Conservation (phyloP, 2,797 vertebrate species). For the Valencia hispanica region DNA sequence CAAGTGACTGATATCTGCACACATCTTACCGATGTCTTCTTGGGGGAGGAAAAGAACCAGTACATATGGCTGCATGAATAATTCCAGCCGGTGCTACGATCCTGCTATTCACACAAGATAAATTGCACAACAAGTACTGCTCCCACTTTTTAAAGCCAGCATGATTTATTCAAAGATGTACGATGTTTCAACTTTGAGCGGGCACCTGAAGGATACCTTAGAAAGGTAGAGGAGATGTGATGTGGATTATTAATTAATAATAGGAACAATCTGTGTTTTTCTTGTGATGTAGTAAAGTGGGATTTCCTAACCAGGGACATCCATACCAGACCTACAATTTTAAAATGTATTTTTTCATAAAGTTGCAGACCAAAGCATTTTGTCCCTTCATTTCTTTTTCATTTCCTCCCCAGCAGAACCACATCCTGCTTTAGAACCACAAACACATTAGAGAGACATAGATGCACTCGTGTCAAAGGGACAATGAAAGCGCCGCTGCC, state of each 20-base stretch:
- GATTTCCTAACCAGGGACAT: constrained; percentile 9
- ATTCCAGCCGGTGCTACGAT: constrained; percentile 43
- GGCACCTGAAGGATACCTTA: constrained; percentile 25
- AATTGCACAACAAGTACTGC: constrained; percentile 55
- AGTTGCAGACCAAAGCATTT: constrained; percentile 3
- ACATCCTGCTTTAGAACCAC: constrained; percentile 27
- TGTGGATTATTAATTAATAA: constrained; percentile 45
- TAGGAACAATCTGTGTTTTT: constrained; percentile 13
- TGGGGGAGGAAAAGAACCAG: constrained; percentile 18
- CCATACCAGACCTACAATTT: constrained; percentile 6
- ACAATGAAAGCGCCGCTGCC: constrained; percentile 56
- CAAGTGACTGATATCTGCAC: constrained; percentile 67
- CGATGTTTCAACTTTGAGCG: constrained; percentile 40
- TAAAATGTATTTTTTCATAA: constrained; percentile 11
- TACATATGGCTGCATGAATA: constrained; percentile 52
- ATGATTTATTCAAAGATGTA: constrained; percentile 63
- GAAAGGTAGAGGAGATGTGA: constrained; percentile 18
- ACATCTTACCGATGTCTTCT: constrained; percentile 37
- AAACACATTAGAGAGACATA: constrained; percentile 55
- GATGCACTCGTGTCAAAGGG: constrained; percentile 48
- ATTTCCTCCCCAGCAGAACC: neutral
- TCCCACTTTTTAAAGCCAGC: constrained; percentile 14
- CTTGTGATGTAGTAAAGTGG: neutral
- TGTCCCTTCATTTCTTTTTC: neutral
- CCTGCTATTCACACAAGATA: constrained; percentile 59